A percentile compares a stretch with the other conserved stretches of the same genome.
These are phyloP conservation scores for Nibea coibor DNA, from an alignment of 2,113 vertebrate genomes.

Conservation along the genomic window DNA sequence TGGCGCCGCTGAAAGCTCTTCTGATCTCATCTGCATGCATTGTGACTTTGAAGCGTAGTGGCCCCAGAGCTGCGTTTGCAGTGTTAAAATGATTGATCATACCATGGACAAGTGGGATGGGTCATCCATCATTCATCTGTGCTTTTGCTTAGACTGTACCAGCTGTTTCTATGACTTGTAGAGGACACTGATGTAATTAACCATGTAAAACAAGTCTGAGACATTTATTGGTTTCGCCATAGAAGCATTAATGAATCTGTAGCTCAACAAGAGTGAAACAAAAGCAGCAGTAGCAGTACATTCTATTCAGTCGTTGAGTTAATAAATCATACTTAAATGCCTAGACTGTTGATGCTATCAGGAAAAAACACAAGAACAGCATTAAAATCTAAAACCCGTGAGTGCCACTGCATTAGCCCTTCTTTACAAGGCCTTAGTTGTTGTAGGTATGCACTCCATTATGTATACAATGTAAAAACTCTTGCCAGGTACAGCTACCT, in stretches of 20 bases:
- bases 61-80: constrained; percentile 31
- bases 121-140: constrained; percentile 58
- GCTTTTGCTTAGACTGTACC: constrained; percentile 40
- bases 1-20: constrained; percentile 5
- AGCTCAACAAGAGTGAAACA: not conserved
- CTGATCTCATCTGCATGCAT: constrained; percentile 15
- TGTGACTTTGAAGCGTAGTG: constrained; percentile 15
- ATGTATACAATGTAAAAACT: constrained; percentile 8
- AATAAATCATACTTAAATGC: not conserved
- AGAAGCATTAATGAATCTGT: constrained; percentile 10
- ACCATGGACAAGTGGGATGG: constrained; percentile 24
- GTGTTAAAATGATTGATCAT: constrained; percentile 66
- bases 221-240: constrained; percentile 37
- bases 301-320: constrained; percentile 5
- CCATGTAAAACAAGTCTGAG: constrained; percentile 47
- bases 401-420: not conserved
- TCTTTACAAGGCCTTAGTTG: not conserved
- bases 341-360: not conserved
- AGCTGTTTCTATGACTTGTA: constrained; percentile 52
- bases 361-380: not conserved
- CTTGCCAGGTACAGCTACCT: not conserved
- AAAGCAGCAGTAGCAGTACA: not conserved
- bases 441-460: not conserved
- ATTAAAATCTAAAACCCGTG: not conserved
- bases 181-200: constrained; percentile 64